Evolutionary conservation across 2,113 vertebrate genomes (phyloP), one percentile per base, ranked within the genome.

Genomic region (Raja brachyura): DNA sequence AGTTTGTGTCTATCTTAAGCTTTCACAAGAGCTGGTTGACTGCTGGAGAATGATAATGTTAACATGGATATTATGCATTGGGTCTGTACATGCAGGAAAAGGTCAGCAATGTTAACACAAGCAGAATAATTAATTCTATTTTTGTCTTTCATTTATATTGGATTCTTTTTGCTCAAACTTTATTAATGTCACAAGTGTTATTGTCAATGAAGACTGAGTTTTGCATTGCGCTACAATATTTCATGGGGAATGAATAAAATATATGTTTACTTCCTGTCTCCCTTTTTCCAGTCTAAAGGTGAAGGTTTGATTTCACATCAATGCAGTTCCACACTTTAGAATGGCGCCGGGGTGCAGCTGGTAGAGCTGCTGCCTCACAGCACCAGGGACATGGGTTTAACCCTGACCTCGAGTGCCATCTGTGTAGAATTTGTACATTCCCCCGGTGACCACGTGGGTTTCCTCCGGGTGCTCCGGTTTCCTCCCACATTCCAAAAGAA

Each of bases 121-220:
- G 83, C 83, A 63, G 59, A 88, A 31, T 88, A 88, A 88, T 61
- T 63, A 88, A 63, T 88, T 28, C 83, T 66, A 66, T 88, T 63
- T 88, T 77, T 33, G 28, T 88, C n/a, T 61, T 88, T 31, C 83
- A 88, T 63, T 88, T 31, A 48, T 16, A 88, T 88, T 59, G 5
- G 59, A 31, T 66, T 63, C 83, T 61, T 16, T 86, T 59, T 86
- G 56, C 59, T 86, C 83, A 86, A 86, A 63, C 28, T 86, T 13
- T 86, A 61, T 63, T 86, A 86, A 56, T 63, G 83, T n/a, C 59
- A 86, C 59, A 63, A 14, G 13, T 61, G 56, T 61, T 63, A 61
- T 59, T 61, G 83, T 4, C 83, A 63, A 31, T 14, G 5, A 63
- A 25, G 81, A 59, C 25, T 85, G 56, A 59, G 7, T 59, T 59